These are phyloP conservation scores for Hydrochoerus hydrochaeris DNA, from an alignment of 2,113 vertebrate species.

Conservation along the genomic window DNA sequence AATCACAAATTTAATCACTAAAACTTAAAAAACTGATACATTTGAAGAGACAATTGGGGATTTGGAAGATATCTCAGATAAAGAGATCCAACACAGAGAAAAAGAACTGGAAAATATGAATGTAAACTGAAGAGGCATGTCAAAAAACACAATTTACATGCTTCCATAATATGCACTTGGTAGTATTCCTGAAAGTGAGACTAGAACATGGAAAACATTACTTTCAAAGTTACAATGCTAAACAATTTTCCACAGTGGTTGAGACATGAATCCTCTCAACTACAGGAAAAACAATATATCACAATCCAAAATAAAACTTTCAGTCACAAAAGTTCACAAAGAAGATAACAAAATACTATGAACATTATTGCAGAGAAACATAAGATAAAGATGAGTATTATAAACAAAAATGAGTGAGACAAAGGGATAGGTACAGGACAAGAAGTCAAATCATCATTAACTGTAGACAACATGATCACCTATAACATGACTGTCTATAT, in stretches of 20 bases:
- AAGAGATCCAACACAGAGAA: neutral
- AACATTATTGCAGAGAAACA: constrained; percentile 5
- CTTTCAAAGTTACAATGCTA: neutral
- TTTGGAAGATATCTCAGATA: neutral
- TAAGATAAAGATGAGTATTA: neutral
- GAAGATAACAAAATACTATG: neutral
- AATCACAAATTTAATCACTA: neutral
- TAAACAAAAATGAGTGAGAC: constrained; percentile 25
- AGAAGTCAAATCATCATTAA: neutral
- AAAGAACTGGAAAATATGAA: constrained; percentile 13
- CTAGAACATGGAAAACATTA: neutral
- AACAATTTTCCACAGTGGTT: neutral
- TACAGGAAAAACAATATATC: neutral
- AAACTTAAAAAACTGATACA: neutral
- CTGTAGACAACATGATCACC: neutral
- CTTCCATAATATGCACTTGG: neutral
- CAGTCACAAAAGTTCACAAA: neutral
- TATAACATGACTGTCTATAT: neutral
- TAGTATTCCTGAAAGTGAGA: neutral
- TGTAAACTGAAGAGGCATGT: neutral
- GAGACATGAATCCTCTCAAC: neutral
- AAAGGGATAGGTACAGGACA: neutral
- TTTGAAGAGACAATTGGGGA: constrained; percentile 34
- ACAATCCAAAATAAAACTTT: neutral
- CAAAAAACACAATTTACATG: neutral